Evolutionary conservation across 1,140 invertebrate genomes (phyloP), one percentile per base, ranked within the genome.

Genomic region (Ceratosolen solmsi): DNA sequence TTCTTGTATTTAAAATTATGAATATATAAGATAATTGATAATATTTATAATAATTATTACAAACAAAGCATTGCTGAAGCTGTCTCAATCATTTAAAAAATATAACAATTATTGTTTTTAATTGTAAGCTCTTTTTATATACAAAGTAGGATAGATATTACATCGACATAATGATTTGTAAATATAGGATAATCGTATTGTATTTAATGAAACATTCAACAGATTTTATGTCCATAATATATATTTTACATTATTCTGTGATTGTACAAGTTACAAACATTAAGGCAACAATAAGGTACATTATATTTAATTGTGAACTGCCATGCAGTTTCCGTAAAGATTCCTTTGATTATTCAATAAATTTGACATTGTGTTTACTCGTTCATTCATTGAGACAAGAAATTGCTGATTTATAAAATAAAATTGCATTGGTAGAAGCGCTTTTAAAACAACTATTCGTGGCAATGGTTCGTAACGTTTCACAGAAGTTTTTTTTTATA

Each of bases 231-330:
- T 65, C 46, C 36, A 77, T 83, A 80, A 71, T 71, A 75, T 80
- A 83, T 82, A 78, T 83, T 80, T 83, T 83, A 79, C 72, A 80
- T 80, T 77, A 76, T 75, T 83, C 79, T 80, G 77, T 83, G 82
- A 83, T 83, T 83, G 82, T 83, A 83, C 78, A 83, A 79, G 82
- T 83, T 83, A 80, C 73, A 83, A 83, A 80, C 72, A 83, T 83
- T 83, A 83, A 83, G 82, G 82, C 82, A 83, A 83, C 73, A 33
- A 75, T 80, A 83, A 83, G 82, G 78, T 83, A 79, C 51, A 83
- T 51, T 71, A 71, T 71, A 70, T 25, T 80, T 41, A 41, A 51
- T 51, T 60, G 20, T 65, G 20, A 75, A 80, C 65, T 80, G 77
- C 72, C 74, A 79, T 38, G 77, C 65, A 83, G 82, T 79, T 71